A percentile compares a stretch with the other conserved stretches of the same genome.
Evolutionary conservation across 2,888 invertebrate genomes (phyloP).

Genomic region (Ptilodon capucinus): DNA sequence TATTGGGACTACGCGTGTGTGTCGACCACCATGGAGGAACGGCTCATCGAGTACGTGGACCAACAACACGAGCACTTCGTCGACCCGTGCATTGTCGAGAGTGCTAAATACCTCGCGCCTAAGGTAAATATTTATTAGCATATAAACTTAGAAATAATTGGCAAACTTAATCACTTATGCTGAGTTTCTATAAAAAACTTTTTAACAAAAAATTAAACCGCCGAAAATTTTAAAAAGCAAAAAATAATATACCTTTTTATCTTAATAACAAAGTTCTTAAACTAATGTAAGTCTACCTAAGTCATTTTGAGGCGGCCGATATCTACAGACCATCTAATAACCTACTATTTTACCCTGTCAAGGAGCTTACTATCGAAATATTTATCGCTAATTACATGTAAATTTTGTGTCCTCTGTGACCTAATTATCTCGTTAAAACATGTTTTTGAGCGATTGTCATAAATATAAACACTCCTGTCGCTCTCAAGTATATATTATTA

Average conservation of each 20-base stretch:
- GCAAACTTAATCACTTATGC: too few species aligned
- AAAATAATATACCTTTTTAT: too few species aligned
- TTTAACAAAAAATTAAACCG: too few species aligned
- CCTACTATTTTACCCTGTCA: not conserved
- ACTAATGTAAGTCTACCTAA: too few species aligned
- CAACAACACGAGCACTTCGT: conserved; percentile 95
- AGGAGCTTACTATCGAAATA: not conserved
- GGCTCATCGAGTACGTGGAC: conserved; percentile 93
- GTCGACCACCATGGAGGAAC: conserved; percentile 86
- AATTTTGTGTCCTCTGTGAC: not conserved
- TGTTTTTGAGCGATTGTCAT: not conserved
- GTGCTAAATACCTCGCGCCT: conserved; percentile 90
- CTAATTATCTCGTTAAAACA: not conserved
- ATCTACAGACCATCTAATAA: too few species aligned
- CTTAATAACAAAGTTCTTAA: too few species aligned
- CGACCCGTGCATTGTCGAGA: conserved; percentile 86
- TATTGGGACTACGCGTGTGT: conserved; percentile 93
- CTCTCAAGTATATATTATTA: not conserved
- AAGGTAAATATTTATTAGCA: too few species aligned
- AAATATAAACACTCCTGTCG: not conserved
- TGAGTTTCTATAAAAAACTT: too few species aligned
- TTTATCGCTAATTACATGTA: not conserved
- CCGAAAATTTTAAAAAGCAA: too few species aligned
- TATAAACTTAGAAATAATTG: too few species aligned
- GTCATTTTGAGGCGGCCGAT: too few species aligned